These are phyloP conservation scores for Syrrhaptes paradoxus DNA, from an alignment of 2,113 vertebrate genomes.

Conservation along the genomic window DNA sequence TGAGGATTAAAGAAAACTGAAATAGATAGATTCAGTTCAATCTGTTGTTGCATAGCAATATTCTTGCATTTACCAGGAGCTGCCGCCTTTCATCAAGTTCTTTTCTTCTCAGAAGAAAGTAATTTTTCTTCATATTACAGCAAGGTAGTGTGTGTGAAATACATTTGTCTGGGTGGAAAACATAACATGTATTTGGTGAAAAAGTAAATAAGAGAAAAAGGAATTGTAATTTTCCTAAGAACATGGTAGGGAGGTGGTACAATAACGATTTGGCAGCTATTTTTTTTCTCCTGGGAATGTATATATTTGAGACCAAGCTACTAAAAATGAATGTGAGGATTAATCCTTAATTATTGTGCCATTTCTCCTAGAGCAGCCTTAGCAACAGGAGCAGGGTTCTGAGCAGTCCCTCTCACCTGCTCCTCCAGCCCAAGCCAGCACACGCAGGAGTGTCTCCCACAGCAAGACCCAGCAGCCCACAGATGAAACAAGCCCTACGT, in stretches of 20 bases:
- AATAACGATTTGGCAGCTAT: conserved; percentile 9
- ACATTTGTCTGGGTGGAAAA: conserved; percentile 18
- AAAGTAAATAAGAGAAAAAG: neutral
- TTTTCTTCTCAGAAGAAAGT: conserved; percentile 51
- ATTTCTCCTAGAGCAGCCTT: conserved; percentile 21
- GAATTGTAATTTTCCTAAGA: conserved; percentile 39
- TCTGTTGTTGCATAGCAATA: conserved; percentile 54
- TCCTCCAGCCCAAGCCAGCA: neutral
- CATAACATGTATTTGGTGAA: neutral
- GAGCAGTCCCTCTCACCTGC: neutral
- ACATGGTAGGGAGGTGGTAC: neutral
- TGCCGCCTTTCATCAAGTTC: conserved; percentile 37
- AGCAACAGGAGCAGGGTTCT: conserved; percentile 1
- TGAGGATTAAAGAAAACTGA: neutral
- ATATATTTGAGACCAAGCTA: conserved; percentile 39
- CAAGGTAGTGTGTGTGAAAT: conserved; percentile 10
- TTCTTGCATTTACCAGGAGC: conserved; percentile 9
- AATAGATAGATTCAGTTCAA: neutral
- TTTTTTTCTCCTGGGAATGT: conserved; percentile 25
- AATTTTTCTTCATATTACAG: conserved; percentile 7
- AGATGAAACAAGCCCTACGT: neutral
- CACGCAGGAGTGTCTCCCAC: neutral
- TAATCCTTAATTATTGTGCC: conserved; percentile 26
- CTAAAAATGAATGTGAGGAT: conserved; percentile 11
- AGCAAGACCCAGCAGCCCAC: neutral